Conservation (phyloP, 2,797 vertebrate species). For the Gallinago stenura region DNA sequence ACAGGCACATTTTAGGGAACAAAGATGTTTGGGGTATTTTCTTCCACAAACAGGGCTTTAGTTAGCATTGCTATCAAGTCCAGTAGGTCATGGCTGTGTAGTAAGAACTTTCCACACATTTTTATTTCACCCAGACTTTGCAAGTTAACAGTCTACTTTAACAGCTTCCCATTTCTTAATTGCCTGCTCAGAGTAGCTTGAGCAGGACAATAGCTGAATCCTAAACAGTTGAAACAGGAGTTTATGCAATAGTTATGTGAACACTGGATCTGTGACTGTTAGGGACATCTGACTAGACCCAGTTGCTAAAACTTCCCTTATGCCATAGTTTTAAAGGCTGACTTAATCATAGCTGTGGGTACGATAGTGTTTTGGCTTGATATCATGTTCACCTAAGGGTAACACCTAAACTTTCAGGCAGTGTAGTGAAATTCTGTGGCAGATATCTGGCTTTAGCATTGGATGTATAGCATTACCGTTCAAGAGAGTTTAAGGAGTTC, state of each 20-base stretch:
- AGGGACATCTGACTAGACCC: not conserved
- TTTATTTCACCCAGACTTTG: not conserved
- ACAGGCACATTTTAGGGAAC: not conserved
- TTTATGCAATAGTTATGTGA: not conserved
- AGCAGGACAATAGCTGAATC: not conserved
- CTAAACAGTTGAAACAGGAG: not conserved
- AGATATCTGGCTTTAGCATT: not conserved
- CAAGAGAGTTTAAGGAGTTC: not conserved
- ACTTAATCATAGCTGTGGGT: not conserved
- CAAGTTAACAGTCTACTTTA: not conserved
- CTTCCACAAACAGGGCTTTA: not conserved
- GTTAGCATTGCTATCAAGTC: not conserved
- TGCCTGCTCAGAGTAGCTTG: not conserved
- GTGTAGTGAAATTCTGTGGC: not conserved
- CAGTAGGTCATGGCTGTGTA: not conserved
- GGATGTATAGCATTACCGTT: not conserved
- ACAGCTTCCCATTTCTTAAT: not conserved
- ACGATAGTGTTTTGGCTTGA: not conserved
- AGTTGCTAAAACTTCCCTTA: not conserved
- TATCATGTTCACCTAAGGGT: not conserved
- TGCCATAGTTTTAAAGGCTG: not conserved
- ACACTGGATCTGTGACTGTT: not conserved
- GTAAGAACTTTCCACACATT: not conserved
- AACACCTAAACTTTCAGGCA: not conserved
- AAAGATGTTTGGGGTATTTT: not conserved